Evolutionary conservation across 2,797 vertebrate genomes (phyloP), one percentile per base, ranked within the genome.

Genomic region (Ctenopoma kingsleyae): DNA sequence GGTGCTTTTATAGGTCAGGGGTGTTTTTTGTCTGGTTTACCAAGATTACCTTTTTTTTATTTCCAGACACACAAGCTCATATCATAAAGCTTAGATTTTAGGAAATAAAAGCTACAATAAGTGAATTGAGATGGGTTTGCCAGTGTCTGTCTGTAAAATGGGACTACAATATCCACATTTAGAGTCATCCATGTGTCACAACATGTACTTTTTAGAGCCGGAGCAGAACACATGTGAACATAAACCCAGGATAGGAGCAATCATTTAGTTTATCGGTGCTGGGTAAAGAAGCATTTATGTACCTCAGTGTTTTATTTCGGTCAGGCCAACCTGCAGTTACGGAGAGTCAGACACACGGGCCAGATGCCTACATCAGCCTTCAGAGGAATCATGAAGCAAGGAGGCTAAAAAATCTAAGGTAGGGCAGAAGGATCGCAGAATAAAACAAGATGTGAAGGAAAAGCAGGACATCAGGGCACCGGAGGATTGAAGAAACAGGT

Each of bases 401-500:
- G 53, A 75, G 25, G 47, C 63, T 54, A 61, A 76, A 75, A 69
- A 53, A 74, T 75, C 65, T 65, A 40, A 64, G 46, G 30, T 30
- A 44, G 60, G 60, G 61, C 72, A 52, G 56, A 69, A 50, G 51
- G 52, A 68, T 51, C 74, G 56, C 40, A 50, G 56, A 86, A 64
- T 60, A 61, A 80, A 77, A 67, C 11, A 7, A 56, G 53, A 67
- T 65, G 64, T 54, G 13, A 48, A 38, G 36, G 49, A 59, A 83
- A 80, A 86, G 59, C 61, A 53, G 79, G 77, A 78, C 86, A 85
- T 71, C 41, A 4, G 60, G 78, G 44, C 86, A 64, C 70, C 49
- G 53, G 83, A 85, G 83, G 74, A 71, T 85, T 82, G 67, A 80
- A 82, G 77, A 83, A 85, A 74, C 72, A 38, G 83, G 81, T 87